phyloP scores from a whole-genome alignment of 1,140 invertebrate species.

The Macrobrachium rosenbergii region DNA sequence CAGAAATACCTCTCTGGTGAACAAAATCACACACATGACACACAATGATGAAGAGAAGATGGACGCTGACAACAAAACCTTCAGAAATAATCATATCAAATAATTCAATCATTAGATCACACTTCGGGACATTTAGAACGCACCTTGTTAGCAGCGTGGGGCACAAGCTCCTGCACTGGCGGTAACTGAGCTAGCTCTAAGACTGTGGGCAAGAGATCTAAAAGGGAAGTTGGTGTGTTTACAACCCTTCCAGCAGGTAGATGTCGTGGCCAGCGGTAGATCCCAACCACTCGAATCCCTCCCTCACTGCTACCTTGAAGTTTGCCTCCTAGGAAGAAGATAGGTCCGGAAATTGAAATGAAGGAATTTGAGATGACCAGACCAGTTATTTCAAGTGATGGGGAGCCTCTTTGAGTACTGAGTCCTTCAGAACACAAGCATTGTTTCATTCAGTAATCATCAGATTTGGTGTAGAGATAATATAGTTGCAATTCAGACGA shows the following conservation, averaged over 20 bases:
- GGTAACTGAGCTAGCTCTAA: constrained; percentile 43
- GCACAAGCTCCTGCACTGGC: neutral
- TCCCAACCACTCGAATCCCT: constrained; percentile 71
- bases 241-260: constrained; percentile 67
- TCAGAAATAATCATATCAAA: too few species aligned
- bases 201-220: constrained; percentile 72
- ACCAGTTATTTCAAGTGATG: too few species aligned
- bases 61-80: too few species aligned
- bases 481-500: too few species aligned
- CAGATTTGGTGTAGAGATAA: too few species aligned
- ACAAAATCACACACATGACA: too few species aligned
- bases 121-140: neutral
- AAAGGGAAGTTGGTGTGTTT: constrained; percentile 69
- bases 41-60: neutral
- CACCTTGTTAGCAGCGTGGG: constrained; percentile 6
- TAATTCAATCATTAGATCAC: neutral
- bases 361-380: too few species aligned
- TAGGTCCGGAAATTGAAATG: too few species aligned
- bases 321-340: constrained; percentile 70
- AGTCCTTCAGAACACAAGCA: too few species aligned
- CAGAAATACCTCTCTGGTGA: too few species aligned
- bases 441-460: too few species aligned
- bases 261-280: constrained; percentile 69
- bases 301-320: constrained; percentile 71
- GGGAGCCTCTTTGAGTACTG: too few species aligned